A percentile compares a stretch with the other conserved stretches of the same genome.
phyloP scores from a whole-genome alignment of 2,888 invertebrate species.

The Pseudococcus jackbeardsleyi region DNA sequence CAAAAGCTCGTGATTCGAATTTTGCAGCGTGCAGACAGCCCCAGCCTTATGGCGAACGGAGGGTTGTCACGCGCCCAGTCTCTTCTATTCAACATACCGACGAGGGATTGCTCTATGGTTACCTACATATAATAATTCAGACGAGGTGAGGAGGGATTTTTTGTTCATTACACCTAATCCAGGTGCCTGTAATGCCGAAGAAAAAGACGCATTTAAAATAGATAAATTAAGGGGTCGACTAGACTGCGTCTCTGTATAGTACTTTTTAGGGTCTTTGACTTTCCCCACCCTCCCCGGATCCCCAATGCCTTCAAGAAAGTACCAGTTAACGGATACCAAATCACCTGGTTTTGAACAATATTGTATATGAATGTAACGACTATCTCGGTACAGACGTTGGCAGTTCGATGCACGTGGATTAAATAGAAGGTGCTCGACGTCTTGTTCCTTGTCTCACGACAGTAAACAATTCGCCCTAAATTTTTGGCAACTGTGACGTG shows the following conservation, averaged over 20 bases:
- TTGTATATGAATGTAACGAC: conserved; percentile 56
- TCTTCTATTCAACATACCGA: conserved; percentile 27
- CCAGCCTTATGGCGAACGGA: not conserved
- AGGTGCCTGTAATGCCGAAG: conserved; percentile 36
- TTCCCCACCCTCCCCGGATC: conserved; percentile 42
- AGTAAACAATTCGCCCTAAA: conserved; percentile 34
- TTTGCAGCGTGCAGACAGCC: not conserved
- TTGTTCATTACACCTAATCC: conserved; percentile 61
- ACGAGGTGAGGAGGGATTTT: conserved; percentile 25
- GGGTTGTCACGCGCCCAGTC: conserved; percentile 62
- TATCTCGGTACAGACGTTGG: conserved; percentile 47
- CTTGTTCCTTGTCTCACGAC: conserved; percentile 12
- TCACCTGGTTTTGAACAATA: conserved; percentile 58
- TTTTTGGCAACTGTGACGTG: not conserved
- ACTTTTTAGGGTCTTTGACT: conserved; percentile 61
- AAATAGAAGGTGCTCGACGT: conserved; percentile 15
- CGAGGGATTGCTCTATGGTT: conserved; percentile 35
- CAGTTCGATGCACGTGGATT: conserved; percentile 49
- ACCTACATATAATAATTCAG: not conserved
- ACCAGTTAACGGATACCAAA: conserved; percentile 58
- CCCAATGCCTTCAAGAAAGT: conserved; percentile 42
- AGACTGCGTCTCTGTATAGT: conserved; percentile 49
- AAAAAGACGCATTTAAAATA: conserved; percentile 58
- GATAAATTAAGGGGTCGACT: conserved; percentile 61
- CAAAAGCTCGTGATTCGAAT: not conserved